Conservation (phyloP, 2,888 invertebrate genomes). For the Germaria angustata region DNA sequence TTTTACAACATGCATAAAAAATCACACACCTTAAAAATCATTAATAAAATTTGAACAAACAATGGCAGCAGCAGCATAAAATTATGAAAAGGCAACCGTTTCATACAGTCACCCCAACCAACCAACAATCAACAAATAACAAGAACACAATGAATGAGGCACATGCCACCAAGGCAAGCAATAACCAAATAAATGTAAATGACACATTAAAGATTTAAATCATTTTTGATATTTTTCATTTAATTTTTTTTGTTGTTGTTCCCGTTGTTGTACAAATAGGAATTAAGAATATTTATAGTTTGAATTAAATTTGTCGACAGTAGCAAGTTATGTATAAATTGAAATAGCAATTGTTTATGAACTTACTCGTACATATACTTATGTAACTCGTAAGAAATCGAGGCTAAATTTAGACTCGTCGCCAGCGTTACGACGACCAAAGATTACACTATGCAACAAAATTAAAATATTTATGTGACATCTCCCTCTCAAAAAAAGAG, state of each 20-base stretch:
- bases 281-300: conserved; percentile 51
- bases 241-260: conserved; percentile 3
- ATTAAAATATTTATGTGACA: no score
- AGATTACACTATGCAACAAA: no score
- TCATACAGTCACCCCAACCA: conserved; percentile 31
- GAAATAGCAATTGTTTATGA: conserved; percentile 41
- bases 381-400: no score
- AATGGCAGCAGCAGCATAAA: conserved; percentile 39
- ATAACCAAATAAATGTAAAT: conserved; percentile 26
- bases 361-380: no score
- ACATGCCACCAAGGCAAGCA: conserved; percentile 15
- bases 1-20: neutral
- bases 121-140: neutral
- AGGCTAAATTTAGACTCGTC: no score
- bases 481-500: no score
- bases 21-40: conserved; percentile 47
- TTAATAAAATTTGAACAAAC: conserved; percentile 37
- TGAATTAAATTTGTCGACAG: conserved; percentile 56
- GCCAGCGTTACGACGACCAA: no score
- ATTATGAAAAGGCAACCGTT: conserved; percentile 22
- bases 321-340: conserved; percentile 53
- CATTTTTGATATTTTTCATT: conserved; percentile 38
- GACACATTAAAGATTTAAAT: conserved; percentile 58
- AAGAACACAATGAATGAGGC: neutral
- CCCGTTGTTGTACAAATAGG: conserved; percentile 29